Conservation (phyloP, 2,113 vertebrate genomes). For the Hemibagrus wyckioides region DNA sequence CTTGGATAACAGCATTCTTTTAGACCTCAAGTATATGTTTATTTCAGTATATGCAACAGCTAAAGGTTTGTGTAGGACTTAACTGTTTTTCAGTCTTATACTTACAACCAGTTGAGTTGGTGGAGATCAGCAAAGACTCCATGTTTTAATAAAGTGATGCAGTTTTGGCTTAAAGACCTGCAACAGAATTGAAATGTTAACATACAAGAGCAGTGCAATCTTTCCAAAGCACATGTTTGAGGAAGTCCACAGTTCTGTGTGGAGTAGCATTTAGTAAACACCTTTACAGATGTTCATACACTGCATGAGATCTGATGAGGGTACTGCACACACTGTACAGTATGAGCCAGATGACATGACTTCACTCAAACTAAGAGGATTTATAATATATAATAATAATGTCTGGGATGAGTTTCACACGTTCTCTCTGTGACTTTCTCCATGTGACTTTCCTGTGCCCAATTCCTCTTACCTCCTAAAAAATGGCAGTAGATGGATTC, state of each 20-base stretch:
- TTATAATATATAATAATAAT: neutral
- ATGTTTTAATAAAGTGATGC: slow-evolving; percentile 69
- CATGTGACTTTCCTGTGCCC: neutral
- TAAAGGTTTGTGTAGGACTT: neutral
- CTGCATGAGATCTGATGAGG: neutral
- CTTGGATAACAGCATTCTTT: neutral
- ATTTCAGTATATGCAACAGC: neutral
- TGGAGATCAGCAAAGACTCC: slow-evolving; percentile 73
- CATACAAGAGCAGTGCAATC: neutral
- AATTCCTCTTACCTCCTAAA: neutral
- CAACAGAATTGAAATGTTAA: slow-evolving; percentile 39
- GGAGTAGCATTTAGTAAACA: neutral
- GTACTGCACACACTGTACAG: neutral
- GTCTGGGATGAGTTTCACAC: neutral
- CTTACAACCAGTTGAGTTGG: slow-evolving; percentile 76
- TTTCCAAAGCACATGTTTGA: neutral
- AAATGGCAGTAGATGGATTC: neutral
- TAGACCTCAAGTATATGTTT: neutral
- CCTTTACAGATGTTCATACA: neutral
- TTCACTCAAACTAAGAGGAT: neutral
- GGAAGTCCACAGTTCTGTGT: neutral
- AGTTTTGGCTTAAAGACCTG: slow-evolving; percentile 78
- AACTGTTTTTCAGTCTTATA: slow-evolving; percentile 39
- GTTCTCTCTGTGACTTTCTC: too few relatives aligned
- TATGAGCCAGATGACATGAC: neutral